These are phyloP conservation scores for Synodontis membranacea DNA, from an alignment of 2,113 vertebrate species.

Conservation along the genomic window DNA sequence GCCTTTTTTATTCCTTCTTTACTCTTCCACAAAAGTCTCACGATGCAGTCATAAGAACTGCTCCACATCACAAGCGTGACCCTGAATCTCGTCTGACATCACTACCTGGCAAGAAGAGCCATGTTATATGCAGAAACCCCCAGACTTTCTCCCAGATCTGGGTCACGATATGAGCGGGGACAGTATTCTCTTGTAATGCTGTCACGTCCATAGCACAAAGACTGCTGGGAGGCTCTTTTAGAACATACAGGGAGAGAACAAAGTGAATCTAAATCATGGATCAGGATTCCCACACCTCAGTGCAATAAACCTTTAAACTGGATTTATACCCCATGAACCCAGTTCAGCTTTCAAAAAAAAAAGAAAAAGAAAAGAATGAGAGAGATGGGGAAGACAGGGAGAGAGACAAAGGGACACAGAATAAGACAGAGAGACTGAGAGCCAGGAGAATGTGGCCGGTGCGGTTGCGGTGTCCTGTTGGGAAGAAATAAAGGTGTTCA, in stretches of 20 bases:
- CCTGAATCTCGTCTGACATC: constrained; percentile 21
- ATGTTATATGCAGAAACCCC: not conserved
- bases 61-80: not conserved
- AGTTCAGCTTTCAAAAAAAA: not conserved
- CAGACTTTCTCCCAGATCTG: constrained; percentile 5
- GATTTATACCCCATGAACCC: not conserved
- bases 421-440: not conserved
- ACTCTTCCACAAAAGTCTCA: constrained; percentile 20
- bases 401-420: not conserved
- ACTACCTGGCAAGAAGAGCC: constrained; percentile 6
- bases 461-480: constrained; percentile 27
- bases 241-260: not conserved
- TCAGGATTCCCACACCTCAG: not conserved
- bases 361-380: not conserved
- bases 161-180: constrained; percentile 13
- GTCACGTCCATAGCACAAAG: not conserved
- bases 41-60: constrained; percentile 27
- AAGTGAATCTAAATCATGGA: not conserved
- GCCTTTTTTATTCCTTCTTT: constrained; percentile 1
- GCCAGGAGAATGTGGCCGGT: constrained; percentile 40
- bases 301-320: not conserved
- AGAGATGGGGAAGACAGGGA: not conserved
- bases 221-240: constrained; percentile 15
- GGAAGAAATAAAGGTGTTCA: constrained; percentile 42
- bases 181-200: not conserved